Percentiles rank a stretch among this genome's conserved stretches.
These are phyloP conservation scores for Trachurus trachurus DNA, from an alignment of 2,797 vertebrate genomes.

Conservation along the genomic window DNA sequence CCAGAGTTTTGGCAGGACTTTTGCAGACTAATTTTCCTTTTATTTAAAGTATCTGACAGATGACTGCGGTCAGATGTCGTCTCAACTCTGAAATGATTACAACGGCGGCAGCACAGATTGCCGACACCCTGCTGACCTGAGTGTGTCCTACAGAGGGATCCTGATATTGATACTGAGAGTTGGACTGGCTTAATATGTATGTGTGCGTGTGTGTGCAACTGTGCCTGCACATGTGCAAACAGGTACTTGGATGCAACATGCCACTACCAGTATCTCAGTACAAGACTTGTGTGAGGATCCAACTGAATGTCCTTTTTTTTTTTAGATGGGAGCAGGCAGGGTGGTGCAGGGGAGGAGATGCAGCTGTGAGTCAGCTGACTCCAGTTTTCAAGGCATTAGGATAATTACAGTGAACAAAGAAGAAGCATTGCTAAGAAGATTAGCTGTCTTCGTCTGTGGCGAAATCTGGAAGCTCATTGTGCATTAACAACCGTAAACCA, in stretches of 20 bases:
- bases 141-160: slow-evolving; percentile 39
- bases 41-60: slow-evolving; percentile 35
- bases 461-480: background rate
- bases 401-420: slow-evolving; percentile 38
- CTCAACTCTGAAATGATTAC: slow-evolving; percentile 49
- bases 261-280: slow-evolving; percentile 10
- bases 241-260: slow-evolving; percentile 6
- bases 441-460: background rate
- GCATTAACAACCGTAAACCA: background rate
- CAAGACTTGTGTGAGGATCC: background rate
- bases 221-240: background rate
- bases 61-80: slow-evolving; percentile 10
- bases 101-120: slow-evolving; percentile 52
- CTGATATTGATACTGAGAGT: slow-evolving; percentile 2
- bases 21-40: background rate
- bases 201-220: background rate
- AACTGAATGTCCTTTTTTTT: slow-evolving; percentile 2
- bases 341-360: slow-evolving; percentile 50
- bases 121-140: slow-evolving; percentile 26
- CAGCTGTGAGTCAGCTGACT: slow-evolving; percentile 66
- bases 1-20: background rate
- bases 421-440: slow-evolving; percentile 2
- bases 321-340: slow-evolving; percentile 5
- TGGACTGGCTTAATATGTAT: background rate
- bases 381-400: slow-evolving; percentile 25